Base-by-base conservation (phyloP, 1,140 invertebrate genomes). In the Apolygus lucorum region DNA sequence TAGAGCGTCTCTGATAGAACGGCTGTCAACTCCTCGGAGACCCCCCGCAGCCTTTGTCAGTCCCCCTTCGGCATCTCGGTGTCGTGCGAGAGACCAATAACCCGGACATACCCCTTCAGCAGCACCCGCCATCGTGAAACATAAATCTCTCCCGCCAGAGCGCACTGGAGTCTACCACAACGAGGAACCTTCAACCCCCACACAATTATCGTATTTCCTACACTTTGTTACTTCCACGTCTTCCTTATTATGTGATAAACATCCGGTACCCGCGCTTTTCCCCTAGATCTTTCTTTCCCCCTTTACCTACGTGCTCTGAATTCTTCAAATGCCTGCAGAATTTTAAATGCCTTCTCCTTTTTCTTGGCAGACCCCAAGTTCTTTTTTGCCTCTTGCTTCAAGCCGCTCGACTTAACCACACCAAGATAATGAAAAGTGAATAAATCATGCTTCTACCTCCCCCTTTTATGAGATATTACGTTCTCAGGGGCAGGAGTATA, bases 391-490 rank as follows among this genome's bases (percentile, higher is more conserved):
- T 24, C 54, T n/a, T n/a, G n/a, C n/a, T 22, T 59, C 54, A 59
- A 14, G 8, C 54, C 13, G 8, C 22, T 4, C 54, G 22, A 59
- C 54, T 59, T 59, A 59, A 59, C 54, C 54, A 24, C 54, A 13
- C 54, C 54, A 59, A 59, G 54, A 59, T 59, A 59, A 59, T 59
- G 54, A 59, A 59, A 59, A 59, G 54, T 59, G 54, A 59, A 59
- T 59, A 59, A 59, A 59, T 59, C 54, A 59, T 59, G 54, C 22
- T 22, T 21, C 22, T 13, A 59, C 54, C 54, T 49, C 17, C 54
- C 22, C 4, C 22, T 59, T 59, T 59, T 59, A 59, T 59, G 54
- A 59, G 54, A 17, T 59, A 59, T 22, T 59, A 59, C 54, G 54
- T 17, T 8, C 54, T 11, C 4, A 22, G 2, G 8, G 13, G 22